phyloP scores from a whole-genome alignment of 2,113 vertebrate genomes.

The Raja brachyura region DNA sequence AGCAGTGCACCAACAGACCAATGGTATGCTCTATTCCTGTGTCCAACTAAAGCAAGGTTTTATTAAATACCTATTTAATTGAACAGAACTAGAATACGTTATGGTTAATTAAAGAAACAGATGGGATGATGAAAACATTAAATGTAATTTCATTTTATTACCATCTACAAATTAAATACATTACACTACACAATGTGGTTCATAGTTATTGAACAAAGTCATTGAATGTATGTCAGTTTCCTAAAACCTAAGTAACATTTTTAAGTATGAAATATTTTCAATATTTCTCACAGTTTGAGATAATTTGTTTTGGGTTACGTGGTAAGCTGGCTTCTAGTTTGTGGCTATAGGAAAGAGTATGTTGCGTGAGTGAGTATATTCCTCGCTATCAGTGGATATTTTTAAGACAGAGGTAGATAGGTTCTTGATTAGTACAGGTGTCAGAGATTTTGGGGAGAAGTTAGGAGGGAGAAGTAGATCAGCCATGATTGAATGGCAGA shows the following conservation, averaged over 20 bases:
- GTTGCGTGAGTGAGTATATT: not conserved
- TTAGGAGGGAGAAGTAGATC: too few relatives aligned
- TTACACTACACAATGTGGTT: not conserved
- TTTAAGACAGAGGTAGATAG: too few relatives aligned
- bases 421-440: too few relatives aligned
- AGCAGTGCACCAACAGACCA: not conserved
- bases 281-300: not conserved
- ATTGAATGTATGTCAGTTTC: not conserved
- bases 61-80: slow-evolving; percentile 9
- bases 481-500: too few relatives aligned
- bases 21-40: not conserved
- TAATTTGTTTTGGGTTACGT: not conserved
- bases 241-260: not conserved
- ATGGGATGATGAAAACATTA: slow-evolving; percentile 20
- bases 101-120: slow-evolving; percentile 5
- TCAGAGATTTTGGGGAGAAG: too few relatives aligned
- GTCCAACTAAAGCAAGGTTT: not conserved
- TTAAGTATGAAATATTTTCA: not conserved
- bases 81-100: not conserved
- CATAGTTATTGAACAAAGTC: slow-evolving; percentile 7
- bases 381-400: not conserved
- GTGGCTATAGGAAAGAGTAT: not conserved
- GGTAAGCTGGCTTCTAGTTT: not conserved
- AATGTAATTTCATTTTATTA: not conserved
- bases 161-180: not conserved